Percentiles rank a stretch among this genome's conserved stretches.
These are phyloP conservation scores for Stegostoma tigrinum DNA, from an alignment of 2,113 vertebrate species.

Conservation along the genomic window DNA sequence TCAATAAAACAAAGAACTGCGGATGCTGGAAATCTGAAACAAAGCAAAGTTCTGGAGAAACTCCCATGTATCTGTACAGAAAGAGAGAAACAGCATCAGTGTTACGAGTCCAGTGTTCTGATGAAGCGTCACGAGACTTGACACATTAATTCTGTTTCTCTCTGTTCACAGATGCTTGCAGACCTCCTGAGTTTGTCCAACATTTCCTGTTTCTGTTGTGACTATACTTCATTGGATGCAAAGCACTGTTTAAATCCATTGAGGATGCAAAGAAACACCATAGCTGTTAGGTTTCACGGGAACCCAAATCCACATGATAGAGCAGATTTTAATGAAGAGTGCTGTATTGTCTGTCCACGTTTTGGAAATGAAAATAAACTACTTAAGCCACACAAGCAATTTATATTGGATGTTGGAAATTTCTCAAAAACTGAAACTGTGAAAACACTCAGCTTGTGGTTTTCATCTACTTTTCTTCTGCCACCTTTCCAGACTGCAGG, in stretches of 20 bases:
- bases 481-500: neutral
- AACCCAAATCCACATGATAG: neutral
- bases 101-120: too few species aligned
- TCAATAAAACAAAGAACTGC: too few species aligned
- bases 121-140: too few species aligned
- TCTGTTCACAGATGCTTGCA: too few species aligned
- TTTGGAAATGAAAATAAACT: neutral
- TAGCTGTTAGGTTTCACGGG: neutral
- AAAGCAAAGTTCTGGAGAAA: too few species aligned
- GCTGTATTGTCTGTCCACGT: neutral
- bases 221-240: neutral
- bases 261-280: neutral
- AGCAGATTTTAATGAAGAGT: neutral
- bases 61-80: too few species aligned
- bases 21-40: too few species aligned
- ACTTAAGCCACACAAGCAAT: neutral
- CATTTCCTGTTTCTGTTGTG: neutral
- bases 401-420: neutral
- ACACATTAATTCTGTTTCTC: too few species aligned
- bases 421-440: neutral
- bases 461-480: neutral
- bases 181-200: too few species aligned
- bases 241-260: neutral
- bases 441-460: neutral
- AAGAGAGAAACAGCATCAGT: too few species aligned